Evolutionary conservation across 1,140 invertebrate genomes (phyloP), one percentile per base, ranked within the genome.

Genomic region (Watersipora subatra): DNA sequence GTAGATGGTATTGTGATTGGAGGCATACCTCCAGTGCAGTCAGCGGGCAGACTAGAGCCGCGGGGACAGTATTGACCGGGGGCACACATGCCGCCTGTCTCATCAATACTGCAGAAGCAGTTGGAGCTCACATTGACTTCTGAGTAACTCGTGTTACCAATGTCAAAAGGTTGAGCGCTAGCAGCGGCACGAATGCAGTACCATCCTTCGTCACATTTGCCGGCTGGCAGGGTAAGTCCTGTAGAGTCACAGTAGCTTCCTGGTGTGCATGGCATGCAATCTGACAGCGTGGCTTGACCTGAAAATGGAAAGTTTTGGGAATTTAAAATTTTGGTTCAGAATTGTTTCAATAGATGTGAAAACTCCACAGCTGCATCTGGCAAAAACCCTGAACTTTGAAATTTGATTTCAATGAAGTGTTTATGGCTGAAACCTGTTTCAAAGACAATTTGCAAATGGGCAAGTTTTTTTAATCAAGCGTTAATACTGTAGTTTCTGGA

Each of bases 71-170:
- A 77, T 56, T 72, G 65, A 25, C 76, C 76, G 0, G 69, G 64
- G 27, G 70, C 71, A 69, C 76, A 78, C 57, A 73, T 67, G 7
- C 76, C 76, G 22, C 76, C 76, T n/a, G 75, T 77, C n/a, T 65
- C 62, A 66, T 78, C 73, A 46, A 64, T 69, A 2, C 71, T 67
- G 64, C 75, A 78, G 71, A 68, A 71, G 68, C 76, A 77, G 57
- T 57, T 63, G 55, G 34, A 28, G 22, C 26, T 67, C 28, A 29
- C 28, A 15, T 68, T 64, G 1, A 66, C 63, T 26, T 65, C 66
- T 12, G 67, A 66, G 25, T 69, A 69, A 55, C 70, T 75, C 62
- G 67, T 69, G 61, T 70, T 71, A 19, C 72, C 74, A 56, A 73
- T 71, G 26, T 75, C 73, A 20, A 72, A 71, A 19, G 76, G 75